A percentile compares a stretch with the other conserved stretches of the same genome.
Conservation (phyloP, 2,888 invertebrate species). For the Agrypnus murinus region DNA sequence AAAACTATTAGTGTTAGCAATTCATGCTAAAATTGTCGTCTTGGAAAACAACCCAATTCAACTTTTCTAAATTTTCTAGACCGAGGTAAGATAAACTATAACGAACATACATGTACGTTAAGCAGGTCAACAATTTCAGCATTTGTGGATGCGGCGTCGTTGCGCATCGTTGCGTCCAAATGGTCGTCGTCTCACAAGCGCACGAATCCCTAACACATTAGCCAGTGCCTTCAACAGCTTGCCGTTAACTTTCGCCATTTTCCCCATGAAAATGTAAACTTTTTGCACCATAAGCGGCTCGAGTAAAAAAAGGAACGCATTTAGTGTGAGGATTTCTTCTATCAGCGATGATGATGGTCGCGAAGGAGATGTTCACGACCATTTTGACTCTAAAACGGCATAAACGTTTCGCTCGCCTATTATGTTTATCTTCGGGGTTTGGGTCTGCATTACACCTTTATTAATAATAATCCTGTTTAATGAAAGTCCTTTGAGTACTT, state of each 20-base stretch:
- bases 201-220: constrained; percentile 40
- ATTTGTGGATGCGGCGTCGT: constrained; percentile 33
- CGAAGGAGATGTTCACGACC: background rate
- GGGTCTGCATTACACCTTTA: constrained; percentile 32
- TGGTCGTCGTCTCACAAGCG: constrained; percentile 32
- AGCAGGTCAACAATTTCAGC: constrained; percentile 39
- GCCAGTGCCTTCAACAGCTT: constrained; percentile 35
- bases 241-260: constrained; percentile 32
- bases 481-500: constrained; percentile 44
- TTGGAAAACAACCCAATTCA: too few species aligned
- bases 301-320: constrained; percentile 10
- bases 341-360: constrained; percentile 3
- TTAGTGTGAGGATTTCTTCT: constrained; percentile 1
- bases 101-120: constrained; percentile 9
- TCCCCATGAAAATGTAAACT: constrained; percentile 12
- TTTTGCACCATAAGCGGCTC: constrained; percentile 7
- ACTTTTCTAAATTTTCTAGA: too few species aligned
- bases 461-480: constrained; percentile 42
- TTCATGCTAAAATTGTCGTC: too few species aligned
- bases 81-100: background rate
- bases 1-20: too few species aligned
- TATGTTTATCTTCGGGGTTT: constrained; percentile 26
- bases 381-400: constrained; percentile 12
- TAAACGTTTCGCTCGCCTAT: constrained; percentile 11
- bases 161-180: constrained; percentile 43